Percentiles rank a stretch among this genome's conserved stretches.
Evolutionary conservation across 2,888 invertebrate species (phyloP).

Genomic region (Xylota segnis): DNA sequence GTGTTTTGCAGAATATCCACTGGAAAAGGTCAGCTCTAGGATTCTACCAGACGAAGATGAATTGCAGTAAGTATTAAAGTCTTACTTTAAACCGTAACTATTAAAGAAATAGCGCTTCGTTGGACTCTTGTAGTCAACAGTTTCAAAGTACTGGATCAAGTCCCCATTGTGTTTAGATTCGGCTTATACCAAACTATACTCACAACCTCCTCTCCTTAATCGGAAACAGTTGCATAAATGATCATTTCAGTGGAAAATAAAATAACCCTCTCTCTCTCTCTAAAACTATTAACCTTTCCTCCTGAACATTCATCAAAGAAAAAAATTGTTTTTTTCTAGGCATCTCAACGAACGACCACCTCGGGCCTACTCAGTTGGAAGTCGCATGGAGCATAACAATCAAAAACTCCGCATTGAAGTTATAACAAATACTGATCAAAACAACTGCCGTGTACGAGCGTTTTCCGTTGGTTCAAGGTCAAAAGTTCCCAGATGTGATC

Average conservation of each 20-base stretch:
- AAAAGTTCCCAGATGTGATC: constrained; percentile 84
- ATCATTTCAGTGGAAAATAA: too few relatives aligned
- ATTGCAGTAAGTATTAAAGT: constrained; percentile 79
- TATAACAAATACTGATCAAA: constrained; percentile 84
- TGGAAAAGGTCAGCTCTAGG: constrained; percentile 92
- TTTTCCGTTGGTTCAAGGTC: constrained; percentile 91
- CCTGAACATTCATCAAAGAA: too few relatives aligned
- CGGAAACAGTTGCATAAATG: too few relatives aligned
- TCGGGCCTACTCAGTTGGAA: constrained; percentile 94
- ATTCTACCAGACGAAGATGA: constrained; percentile 88
- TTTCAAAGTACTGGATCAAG: too few relatives aligned
- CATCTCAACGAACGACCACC: constrained; percentile 86
- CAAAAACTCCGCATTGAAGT: constrained; percentile 85
- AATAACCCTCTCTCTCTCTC: too few relatives aligned
- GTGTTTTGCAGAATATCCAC: constrained; percentile 90
- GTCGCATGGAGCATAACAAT: constrained; percentile 89
- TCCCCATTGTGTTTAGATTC: too few relatives aligned
- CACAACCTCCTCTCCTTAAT: too few relatives aligned
- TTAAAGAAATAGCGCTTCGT: background rate
- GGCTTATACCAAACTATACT: too few relatives aligned
- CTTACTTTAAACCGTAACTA: background rate
- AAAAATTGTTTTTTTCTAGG: constrained; percentile 53
- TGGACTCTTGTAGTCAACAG: too few relatives aligned
- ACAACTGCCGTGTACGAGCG: constrained; percentile 88
- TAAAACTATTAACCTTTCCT: too few relatives aligned